A percentile compares a stretch with the other conserved stretches of the same genome.
Conservation (phyloP, 2,888 invertebrate genomes). For the Drosophila antonietae region DNA sequence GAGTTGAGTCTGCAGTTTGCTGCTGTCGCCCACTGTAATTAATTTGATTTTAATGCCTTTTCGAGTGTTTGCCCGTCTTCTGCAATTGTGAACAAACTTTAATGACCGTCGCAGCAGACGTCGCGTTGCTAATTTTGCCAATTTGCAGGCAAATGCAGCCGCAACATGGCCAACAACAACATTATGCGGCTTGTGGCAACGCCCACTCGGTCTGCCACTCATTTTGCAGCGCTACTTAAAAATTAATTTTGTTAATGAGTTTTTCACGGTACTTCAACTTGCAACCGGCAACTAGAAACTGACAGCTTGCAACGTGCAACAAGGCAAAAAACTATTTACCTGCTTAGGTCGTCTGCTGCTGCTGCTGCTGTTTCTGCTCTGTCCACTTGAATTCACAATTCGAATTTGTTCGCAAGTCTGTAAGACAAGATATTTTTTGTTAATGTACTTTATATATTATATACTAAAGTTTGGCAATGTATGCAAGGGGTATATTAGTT, state of each 20-base stretch:
- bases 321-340: conserved; percentile 44
- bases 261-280: conserved; percentile 67
- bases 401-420: conserved; percentile 16
- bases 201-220: conserved; percentile 64
- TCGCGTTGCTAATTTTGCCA: conserved; percentile 70
- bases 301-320: conserved; percentile 22
- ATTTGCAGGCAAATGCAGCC: conserved; percentile 66
- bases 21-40: conserved; percentile 68
- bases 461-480: background rate
- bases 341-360: conserved; percentile 5
- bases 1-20: conserved; percentile 21
- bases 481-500: background rate
- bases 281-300: conserved; percentile 40
- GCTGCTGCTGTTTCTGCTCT: background rate
- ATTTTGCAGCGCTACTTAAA: conserved; percentile 79
- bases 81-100: conserved; percentile 63
- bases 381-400: conserved; percentile 34
- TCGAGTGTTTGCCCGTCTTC: conserved; percentile 53
- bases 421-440: conserved; percentile 14
- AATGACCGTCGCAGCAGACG: conserved; percentile 66
- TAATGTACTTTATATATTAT: background rate
- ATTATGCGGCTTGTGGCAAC: conserved; percentile 56
- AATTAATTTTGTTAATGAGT: conserved; percentile 83
- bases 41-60: conserved; percentile 79
- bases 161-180: conserved; percentile 33